These are phyloP conservation scores for Zoanthus gigantus DNA, from an alignment of 92 coral and sea anemone species.

Conservation along the genomic window DNA sequence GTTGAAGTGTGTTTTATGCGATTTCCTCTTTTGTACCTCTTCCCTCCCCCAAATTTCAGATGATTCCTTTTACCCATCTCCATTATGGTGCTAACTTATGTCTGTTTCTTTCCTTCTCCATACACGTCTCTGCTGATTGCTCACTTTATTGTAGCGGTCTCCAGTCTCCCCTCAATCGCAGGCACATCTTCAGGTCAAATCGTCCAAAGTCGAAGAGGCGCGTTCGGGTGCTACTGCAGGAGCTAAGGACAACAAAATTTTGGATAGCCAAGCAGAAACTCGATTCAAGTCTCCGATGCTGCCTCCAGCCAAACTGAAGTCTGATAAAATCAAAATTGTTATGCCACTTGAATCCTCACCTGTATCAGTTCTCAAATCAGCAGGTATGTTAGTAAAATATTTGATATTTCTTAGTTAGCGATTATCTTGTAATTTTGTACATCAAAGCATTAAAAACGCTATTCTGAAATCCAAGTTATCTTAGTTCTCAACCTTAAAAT, in stretches of 20 bases:
- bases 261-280: background rate
- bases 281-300: slow-evolving; percentile 31
- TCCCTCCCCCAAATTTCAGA: background rate
- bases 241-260: slow-evolving; percentile 11
- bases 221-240: slow-evolving; percentile 46
- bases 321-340: slow-evolving; percentile 23
- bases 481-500: too few species aligned
- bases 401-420: too few species aligned
- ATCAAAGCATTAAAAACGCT: too few species aligned
- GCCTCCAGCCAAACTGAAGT: slow-evolving; percentile 24
- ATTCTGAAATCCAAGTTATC: too few species aligned
- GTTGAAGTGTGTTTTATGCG: background rate
- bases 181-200: slow-evolving; percentile 54
- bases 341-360: slow-evolving; percentile 51
- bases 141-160: slow-evolving; percentile 89
- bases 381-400: slow-evolving; percentile 9
- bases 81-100: slow-evolving; percentile 29
- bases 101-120: slow-evolving; percentile 70
- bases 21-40: background rate
- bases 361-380: background rate
- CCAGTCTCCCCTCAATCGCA: slow-evolving; percentile 69
- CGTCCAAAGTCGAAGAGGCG: slow-evolving; percentile 18
- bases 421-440: too few species aligned
- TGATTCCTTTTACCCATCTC: background rate
- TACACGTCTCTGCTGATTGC: slow-evolving; percentile 83